These are phyloP conservation scores for Malurus alboscapulatus DNA, from an alignment of 2,113 vertebrate species.

Conservation along the genomic window DNA sequence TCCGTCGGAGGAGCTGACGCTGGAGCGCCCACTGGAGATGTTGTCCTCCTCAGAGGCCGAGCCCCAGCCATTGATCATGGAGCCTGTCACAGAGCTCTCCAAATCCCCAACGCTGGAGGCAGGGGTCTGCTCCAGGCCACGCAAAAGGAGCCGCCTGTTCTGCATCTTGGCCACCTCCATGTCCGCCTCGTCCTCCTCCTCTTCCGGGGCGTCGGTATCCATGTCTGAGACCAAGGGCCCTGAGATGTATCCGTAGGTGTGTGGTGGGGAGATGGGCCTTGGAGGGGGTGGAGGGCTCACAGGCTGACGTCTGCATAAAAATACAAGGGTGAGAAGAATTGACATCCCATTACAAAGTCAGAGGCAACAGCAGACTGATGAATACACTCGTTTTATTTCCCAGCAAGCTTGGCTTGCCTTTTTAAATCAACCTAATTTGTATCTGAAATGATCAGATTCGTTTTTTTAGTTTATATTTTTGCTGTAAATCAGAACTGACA, in stretches of 20 bases:
- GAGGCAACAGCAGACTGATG: not conserved
- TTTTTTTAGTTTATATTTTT: not conserved
- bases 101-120: constrained; percentile 96
- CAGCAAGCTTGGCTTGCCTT: not conserved
- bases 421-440: not conserved
- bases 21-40: constrained; percentile 94
- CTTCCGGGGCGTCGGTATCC: constrained; percentile 92
- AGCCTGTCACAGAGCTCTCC: constrained; percentile 97
- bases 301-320: constrained; percentile 80
- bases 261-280: constrained; percentile 89
- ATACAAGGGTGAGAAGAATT: not conserved
- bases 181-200: constrained; percentile 87
- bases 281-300: constrained; percentile 92
- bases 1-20: constrained; percentile 95
- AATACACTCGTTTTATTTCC: not conserved
- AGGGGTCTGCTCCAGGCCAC: constrained; percentile 94
- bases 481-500: not conserved
- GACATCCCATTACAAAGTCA: not conserved
- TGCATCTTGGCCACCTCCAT: constrained; percentile 91
- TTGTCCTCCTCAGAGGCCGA: constrained; percentile 97
- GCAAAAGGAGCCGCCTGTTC: constrained; percentile 85
- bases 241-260: constrained; percentile 95
- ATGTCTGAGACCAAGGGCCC: constrained; percentile 89
- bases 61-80: constrained; percentile 99
- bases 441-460: not conserved